Evolutionary conservation across 2,888 invertebrate genomes (phyloP), one percentile per base, ranked within the genome.

Genomic region (Lasioglossum villosulum): DNA sequence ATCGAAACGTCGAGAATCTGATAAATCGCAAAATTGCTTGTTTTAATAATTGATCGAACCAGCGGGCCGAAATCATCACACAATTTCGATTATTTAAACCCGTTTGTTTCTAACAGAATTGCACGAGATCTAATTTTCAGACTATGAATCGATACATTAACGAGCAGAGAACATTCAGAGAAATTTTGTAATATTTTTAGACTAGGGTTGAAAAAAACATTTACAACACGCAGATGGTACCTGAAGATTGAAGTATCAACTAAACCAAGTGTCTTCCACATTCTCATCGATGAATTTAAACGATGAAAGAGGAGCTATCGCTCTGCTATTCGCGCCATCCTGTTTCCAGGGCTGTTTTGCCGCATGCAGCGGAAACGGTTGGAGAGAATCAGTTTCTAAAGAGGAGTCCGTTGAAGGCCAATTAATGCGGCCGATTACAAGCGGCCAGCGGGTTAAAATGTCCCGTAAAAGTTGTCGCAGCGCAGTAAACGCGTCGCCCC

Each of bases 401-500:
- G 34, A 37, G 34, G 23, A 23, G 73, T 19, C 34, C 73, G 34
- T 30, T 12, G 73, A 52, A 73, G 34, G 52, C 73, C 56, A 68
- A 82, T 80, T 80, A 82, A 79, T 52, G 39, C 52, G 30, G 5
- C 59, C 48, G 42, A 81, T 80, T 80, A 68, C 80, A n/a, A 73
- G 56, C 59, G 30, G 77, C 39, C 34, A 48, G 23, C 39, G 56
- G 39, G 73, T 73, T 74, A 71, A 75, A 82, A 52, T 82, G 74
- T 73, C 74, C 82, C 71, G 74, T 78, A 82, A 78, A 78, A 74
- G 59, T 82, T 84, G 82, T 84, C 82, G 59, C 56, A 19, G 73
- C n/a, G 30, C 59, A 37, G 39, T 84, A 78, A 82, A 78, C 45
- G 59, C 30, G 66, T 34, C 75, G 34, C 59, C 56, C 82, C 37